Percentiles rank a stretch among this genome's conserved stretches.
Conservation (phyloP, 1,140 invertebrate genomes). For the Acromyrmex echinatior region DNA sequence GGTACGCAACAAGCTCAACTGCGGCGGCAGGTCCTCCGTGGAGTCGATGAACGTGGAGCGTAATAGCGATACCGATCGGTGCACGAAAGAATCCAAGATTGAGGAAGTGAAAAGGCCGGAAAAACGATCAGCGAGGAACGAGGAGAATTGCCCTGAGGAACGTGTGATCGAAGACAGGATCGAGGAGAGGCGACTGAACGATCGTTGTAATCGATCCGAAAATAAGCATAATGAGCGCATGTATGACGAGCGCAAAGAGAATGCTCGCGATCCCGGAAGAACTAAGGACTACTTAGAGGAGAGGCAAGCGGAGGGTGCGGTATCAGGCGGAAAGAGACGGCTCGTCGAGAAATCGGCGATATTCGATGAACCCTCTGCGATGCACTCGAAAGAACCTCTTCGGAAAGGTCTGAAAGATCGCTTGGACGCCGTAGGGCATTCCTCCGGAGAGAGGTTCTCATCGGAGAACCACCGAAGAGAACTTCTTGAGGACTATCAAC, state of each 20-base stretch:
- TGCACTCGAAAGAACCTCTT: constrained; percentile 35
- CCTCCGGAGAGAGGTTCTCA: constrained; percentile 61
- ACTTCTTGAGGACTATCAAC: constrained; percentile 66
- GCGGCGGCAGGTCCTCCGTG: constrained; percentile 44
- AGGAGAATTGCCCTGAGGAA: neutral
- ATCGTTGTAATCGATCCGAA: constrained; percentile 61
- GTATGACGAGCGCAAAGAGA: constrained; percentile 62
- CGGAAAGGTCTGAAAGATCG: constrained; percentile 65
- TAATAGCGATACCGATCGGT: neutral
- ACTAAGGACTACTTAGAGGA: constrained; percentile 57
- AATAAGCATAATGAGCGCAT: constrained; percentile 39
- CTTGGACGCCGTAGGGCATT: constrained; percentile 67
- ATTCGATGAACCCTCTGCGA: constrained; percentile 21
- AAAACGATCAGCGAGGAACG: constrained; percentile 33
- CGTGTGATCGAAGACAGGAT: constrained; percentile 27
- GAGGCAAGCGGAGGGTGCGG: constrained; percentile 57
- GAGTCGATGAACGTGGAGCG: constrained; percentile 56
- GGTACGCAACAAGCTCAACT: constrained; percentile 86
- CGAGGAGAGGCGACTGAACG: constrained; percentile 37
- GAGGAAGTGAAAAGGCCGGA: constrained; percentile 44
- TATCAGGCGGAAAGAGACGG: constrained; percentile 63
- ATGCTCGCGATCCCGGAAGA: constrained; percentile 44
- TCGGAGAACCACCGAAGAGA: constrained; percentile 61
- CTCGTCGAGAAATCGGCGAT: constrained; percentile 64
- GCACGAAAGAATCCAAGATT: constrained; percentile 39